Evolutionary conservation across 2,113 vertebrate species (phyloP).

Genomic region (Abramis brama): DNA sequence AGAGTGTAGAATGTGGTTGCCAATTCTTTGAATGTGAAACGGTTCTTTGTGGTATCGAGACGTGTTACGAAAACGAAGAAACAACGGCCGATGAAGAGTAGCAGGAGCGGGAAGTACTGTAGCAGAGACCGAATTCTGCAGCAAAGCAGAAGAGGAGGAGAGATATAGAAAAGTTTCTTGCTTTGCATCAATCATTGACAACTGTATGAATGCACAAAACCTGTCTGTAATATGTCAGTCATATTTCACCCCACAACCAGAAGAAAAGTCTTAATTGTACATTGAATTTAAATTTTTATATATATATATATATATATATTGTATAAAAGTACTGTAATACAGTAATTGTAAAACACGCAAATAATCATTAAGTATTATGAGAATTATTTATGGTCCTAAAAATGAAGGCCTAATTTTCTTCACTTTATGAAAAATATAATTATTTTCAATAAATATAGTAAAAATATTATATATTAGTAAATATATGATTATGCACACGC

Average conservation of each 20-base stretch:
- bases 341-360: not conserved
- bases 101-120: not conserved
- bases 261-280: not conserved
- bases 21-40: not conserved
- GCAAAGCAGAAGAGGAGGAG: conserved; percentile 2
- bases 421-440: too few relatives aligned
- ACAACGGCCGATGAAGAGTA: not conserved
- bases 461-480: too few relatives aligned
- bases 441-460: too few relatives aligned
- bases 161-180: not conserved
- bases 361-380: not conserved
- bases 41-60: conserved; percentile 4
- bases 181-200: not conserved
- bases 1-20: not conserved
- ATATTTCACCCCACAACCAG: not conserved
- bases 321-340: not conserved
- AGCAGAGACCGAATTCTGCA: conserved; percentile 16
- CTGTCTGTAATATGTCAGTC: not conserved
- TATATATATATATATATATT: not conserved
- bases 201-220: not conserved
- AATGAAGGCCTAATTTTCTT: not conserved
- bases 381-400: not conserved
- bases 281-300: too few relatives aligned
- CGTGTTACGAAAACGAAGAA: not conserved
- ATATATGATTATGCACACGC: too few relatives aligned